Evolutionary conservation across 1,140 invertebrate species (phyloP).

Genomic region (Lepidurus apus): DNA sequence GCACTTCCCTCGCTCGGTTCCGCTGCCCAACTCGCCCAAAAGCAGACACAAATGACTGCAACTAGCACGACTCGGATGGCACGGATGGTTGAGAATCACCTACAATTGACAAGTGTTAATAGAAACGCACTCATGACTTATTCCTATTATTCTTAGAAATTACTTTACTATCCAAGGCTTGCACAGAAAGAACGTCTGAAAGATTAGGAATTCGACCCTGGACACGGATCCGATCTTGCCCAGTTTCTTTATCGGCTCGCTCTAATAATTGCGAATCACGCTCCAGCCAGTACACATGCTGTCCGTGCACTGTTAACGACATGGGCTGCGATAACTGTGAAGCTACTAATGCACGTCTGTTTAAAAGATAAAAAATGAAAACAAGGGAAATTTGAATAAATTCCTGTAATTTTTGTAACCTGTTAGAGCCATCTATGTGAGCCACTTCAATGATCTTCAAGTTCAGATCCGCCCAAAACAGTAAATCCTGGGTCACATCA

Average conservation of each 20-base stretch:
- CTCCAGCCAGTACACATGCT: slow-evolving; percentile 78
- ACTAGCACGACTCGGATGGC: slow-evolving; percentile 45
- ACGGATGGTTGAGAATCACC: slow-evolving; percentile 40
- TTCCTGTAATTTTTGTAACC: slow-evolving; percentile 51
- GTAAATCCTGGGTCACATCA: slow-evolving; percentile 65
- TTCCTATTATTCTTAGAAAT: background rate
- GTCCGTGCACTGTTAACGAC: slow-evolving; percentile 59
- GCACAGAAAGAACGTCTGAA: slow-evolving; percentile 46
- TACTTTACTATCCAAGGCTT: slow-evolving; percentile 35
- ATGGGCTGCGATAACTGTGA: slow-evolving; percentile 43
- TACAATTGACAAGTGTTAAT: background rate
- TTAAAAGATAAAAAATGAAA: slow-evolving; percentile 34
- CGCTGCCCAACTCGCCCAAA: slow-evolving; percentile 37
- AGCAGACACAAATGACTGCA: slow-evolving; percentile 66
- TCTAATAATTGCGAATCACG: slow-evolving; percentile 60
- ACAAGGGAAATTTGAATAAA: slow-evolving; percentile 42
- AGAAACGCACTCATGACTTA: background rate
- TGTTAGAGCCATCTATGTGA: slow-evolving; percentile 65
- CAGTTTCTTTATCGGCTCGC: slow-evolving; percentile 57
- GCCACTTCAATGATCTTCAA: slow-evolving; percentile 67
- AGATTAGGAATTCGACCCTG: slow-evolving; percentile 44
- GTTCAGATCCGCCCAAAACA: slow-evolving; percentile 73
- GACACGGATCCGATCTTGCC: slow-evolving; percentile 48
- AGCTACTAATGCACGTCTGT: slow-evolving; percentile 41
- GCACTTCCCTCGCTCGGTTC: slow-evolving; percentile 50